These are phyloP conservation scores for Morinoia aosen DNA, from an alignment of 2,888 invertebrate genomes.

Conservation along the genomic window DNA sequence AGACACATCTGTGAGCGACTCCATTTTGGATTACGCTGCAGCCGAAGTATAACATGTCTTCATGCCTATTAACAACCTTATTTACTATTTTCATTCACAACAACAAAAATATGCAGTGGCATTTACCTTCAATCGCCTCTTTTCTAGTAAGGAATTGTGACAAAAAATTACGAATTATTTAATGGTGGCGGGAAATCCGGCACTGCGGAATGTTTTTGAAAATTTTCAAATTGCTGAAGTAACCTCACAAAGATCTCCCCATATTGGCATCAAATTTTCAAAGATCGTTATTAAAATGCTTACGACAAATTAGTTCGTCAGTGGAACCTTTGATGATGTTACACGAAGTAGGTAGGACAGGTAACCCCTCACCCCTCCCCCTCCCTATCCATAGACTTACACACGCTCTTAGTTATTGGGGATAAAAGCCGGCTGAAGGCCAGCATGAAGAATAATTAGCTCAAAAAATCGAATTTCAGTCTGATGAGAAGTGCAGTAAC, in stretches of 20 bases:
- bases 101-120: not conserved
- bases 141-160: not conserved
- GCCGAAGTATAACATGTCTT: not conserved
- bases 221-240: not conserved
- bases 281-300: too few species aligned
- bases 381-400: too few species aligned
- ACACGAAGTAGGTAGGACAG: not conserved
- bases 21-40: not conserved
- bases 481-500: too few species aligned
- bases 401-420: too few species aligned
- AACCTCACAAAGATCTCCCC: not conserved
- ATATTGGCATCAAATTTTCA: too few species aligned
- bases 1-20: not conserved
- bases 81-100: not conserved
- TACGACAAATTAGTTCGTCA: not conserved
- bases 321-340: not conserved
- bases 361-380: not conserved
- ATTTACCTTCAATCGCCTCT: not conserved
- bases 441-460: too few species aligned
- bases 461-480: too few species aligned
- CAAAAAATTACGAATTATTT: not conserved
- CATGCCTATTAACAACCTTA: not conserved
- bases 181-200: not conserved
- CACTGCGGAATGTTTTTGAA: slow-evolving; percentile 17
- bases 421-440: too few species aligned